Conservation (phyloP, 2,113 vertebrate genomes). For the Rhabdornis inornatus region DNA sequence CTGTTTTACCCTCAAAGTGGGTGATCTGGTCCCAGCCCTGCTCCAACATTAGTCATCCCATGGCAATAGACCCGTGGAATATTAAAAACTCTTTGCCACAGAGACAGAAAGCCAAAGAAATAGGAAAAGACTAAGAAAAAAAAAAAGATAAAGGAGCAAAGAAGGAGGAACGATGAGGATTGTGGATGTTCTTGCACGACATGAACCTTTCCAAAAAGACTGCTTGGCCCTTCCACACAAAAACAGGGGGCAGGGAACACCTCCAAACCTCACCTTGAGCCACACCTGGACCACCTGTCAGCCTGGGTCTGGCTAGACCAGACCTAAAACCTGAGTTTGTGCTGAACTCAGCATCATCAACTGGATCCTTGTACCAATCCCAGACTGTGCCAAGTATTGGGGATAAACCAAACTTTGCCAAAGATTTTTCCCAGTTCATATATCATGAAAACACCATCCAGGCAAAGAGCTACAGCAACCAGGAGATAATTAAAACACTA, state of each 20-base stretch:
- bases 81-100: not conserved
- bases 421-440: too few relatives aligned
- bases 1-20: conserved; percentile 21
- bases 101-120: not conserved
- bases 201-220: not conserved
- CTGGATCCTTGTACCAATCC: not conserved
- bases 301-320: not conserved
- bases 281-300: not conserved
- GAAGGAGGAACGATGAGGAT: not conserved
- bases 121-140: not conserved
- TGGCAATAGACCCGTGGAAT: not conserved
- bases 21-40: conserved; percentile 25
- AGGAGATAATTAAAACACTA: too few relatives aligned
- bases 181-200: not conserved
- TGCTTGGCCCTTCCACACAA: not conserved
- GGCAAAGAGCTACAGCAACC: too few relatives aligned
- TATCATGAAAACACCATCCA: too few relatives aligned
- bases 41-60: not conserved
- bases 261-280: not conserved
- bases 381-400: not conserved
- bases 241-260: not conserved
- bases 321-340: not conserved
- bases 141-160: not conserved
- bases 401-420: not conserved
- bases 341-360: conserved; percentile 3